Evolutionary conservation across 2,113 vertebrate genomes (phyloP).

Genomic region (Centropus bengalensis): DNA sequence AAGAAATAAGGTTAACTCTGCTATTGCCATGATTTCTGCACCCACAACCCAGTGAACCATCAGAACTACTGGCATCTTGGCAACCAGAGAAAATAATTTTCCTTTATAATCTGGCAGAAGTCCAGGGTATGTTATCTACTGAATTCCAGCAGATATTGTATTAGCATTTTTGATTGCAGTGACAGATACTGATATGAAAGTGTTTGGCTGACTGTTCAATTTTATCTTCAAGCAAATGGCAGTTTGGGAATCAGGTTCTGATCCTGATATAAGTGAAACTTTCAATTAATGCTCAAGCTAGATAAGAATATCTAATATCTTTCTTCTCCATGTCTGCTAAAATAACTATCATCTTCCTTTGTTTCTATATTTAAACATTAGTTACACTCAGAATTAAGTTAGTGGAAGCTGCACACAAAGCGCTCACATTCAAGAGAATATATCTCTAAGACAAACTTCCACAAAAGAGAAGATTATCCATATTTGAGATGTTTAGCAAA

Average conservation of each 20-base stretch:
- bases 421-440: not conserved
- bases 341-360: constrained; percentile 27
- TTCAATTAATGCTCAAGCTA: constrained; percentile 23
- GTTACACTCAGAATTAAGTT: constrained; percentile 42
- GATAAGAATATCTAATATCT: constrained; percentile 54
- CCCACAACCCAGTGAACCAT: not conserved
- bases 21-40: not conserved
- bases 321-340: not conserved
- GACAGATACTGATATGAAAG: constrained; percentile 13
- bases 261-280: constrained; percentile 9
- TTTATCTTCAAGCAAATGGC: constrained; percentile 26
- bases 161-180: constrained; percentile 42
- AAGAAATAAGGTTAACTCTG: not conserved
- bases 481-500: not conserved
- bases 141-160: not conserved
- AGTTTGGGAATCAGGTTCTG: constrained; percentile 16
- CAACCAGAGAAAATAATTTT: not conserved
- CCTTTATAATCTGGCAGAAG: not conserved
- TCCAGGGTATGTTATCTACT: not conserved
- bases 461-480: not conserved
- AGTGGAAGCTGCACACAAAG: constrained; percentile 31
- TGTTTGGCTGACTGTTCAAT: not conserved
- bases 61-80: not conserved
- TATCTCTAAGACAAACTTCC: not conserved
- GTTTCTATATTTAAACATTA: constrained; percentile 64